phyloP scores from a whole-genome alignment of 2,113 vertebrate genomes.

The Phaethornis superciliosus region DNA sequence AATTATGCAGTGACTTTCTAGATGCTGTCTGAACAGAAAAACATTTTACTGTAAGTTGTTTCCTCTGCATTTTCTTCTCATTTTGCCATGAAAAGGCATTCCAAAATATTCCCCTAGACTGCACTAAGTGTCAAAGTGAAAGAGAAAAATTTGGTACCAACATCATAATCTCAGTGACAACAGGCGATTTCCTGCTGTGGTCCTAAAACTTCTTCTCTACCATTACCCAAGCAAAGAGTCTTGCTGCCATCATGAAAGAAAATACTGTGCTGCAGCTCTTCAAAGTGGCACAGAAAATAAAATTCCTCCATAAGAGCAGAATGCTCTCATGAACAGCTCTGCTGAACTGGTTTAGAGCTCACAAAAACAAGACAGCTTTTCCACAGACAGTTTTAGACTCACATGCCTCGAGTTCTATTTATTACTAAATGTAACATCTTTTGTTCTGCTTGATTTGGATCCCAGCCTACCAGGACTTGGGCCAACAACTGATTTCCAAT shows the following conservation, averaged over 20 bases:
- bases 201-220: background rate
- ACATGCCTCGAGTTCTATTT: background rate
- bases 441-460: background rate
- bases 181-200: background rate
- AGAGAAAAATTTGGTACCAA: background rate
- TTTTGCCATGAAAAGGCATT: background rate
- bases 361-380: background rate
- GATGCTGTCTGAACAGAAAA: background rate
- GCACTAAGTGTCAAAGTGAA: background rate
- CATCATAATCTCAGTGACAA: background rate
- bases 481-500: background rate
- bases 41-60: background rate
- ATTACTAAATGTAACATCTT: background rate
- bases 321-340: background rate
- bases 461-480: background rate
- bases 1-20: slow-evolving; percentile 12
- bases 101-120: background rate
- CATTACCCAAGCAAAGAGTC: background rate
- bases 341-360: background rate
- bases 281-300: background rate
- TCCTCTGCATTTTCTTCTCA: background rate
- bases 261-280: background rate
- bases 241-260: background rate
- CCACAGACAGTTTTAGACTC: background rate
- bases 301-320: rapidly evolving